Evolutionary conservation across 2,113 vertebrate genomes (phyloP).

Genomic region (Porphyrio hochstetteri): DNA sequence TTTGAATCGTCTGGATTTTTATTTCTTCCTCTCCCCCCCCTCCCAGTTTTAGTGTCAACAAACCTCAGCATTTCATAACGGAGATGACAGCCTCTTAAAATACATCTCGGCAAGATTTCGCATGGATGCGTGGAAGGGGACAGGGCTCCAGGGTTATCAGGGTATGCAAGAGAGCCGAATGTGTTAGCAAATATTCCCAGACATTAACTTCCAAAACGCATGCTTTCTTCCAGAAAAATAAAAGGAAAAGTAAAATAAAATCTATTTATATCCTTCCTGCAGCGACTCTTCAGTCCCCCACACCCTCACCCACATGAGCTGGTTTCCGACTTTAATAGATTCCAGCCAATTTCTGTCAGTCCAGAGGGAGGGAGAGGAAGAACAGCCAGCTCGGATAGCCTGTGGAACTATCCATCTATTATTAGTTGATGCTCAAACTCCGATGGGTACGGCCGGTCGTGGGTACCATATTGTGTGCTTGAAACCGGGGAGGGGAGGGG

Average conservation of each 20-base stretch:
- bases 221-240: background rate
- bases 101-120: background rate
- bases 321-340: background rate
- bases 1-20: background rate
- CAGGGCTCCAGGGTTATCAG: background rate
- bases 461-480: conserved; percentile 15
- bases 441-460: background rate
- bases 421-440: conserved; percentile 2
- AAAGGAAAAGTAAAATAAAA: background rate
- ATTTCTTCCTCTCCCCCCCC: background rate
- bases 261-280: conserved; percentile 55
- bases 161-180: background rate
- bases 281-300: conserved; percentile 14
- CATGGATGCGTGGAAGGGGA: background rate
- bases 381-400: background rate
- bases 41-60: conserved; percentile 30
- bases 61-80: conserved; percentile 30
- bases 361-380: background rate
- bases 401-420: background rate
- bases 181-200: background rate
- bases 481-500: background rate
- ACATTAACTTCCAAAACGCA: background rate
- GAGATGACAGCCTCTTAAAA: conserved; percentile 25
- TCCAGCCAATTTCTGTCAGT: background rate
- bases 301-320: conserved; percentile 14